A percentile compares a stretch with the other conserved stretches of the same genome.
These are phyloP conservation scores for Pitta sordida DNA, from an alignment of 2,113 vertebrate species.

Conservation along the genomic window DNA sequence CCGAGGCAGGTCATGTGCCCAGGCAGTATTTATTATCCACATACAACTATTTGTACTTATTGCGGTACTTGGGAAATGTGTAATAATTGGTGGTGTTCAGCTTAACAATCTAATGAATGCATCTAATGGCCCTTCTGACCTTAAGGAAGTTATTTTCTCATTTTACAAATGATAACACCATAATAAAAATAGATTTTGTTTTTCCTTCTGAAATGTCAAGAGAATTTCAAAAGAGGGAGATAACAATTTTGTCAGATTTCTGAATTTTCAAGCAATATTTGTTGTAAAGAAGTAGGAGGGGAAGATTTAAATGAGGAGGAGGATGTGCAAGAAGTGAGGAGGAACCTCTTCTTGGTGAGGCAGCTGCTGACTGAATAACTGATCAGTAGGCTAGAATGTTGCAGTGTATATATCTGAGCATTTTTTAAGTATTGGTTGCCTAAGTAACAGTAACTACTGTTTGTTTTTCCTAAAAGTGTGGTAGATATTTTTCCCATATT, in stretches of 20 bases:
- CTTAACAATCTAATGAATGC: not conserved
- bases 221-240: not conserved
- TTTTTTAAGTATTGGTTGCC: not conserved
- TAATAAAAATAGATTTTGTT: not conserved
- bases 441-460: not conserved
- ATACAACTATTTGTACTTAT: not conserved
- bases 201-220: not conserved
- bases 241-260: not conserved
- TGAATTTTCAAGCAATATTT: not conserved
- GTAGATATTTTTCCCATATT: not conserved
- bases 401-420: not conserved
- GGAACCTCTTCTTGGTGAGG: not conserved
- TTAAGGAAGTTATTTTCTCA: not conserved
- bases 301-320: not conserved
- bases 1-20: not conserved
- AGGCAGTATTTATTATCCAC: not conserved
- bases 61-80: not conserved
- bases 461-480: not conserved
- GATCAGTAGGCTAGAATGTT: not conserved
- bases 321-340: not conserved
- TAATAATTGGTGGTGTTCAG: not conserved
- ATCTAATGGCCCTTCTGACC: not conserved
- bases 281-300: not conserved
- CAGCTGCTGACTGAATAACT: not conserved
- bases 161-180: not conserved